Evolutionary conservation across 2,797 vertebrate genomes (phyloP).

Genomic region (Rhinoraja longicauda): DNA sequence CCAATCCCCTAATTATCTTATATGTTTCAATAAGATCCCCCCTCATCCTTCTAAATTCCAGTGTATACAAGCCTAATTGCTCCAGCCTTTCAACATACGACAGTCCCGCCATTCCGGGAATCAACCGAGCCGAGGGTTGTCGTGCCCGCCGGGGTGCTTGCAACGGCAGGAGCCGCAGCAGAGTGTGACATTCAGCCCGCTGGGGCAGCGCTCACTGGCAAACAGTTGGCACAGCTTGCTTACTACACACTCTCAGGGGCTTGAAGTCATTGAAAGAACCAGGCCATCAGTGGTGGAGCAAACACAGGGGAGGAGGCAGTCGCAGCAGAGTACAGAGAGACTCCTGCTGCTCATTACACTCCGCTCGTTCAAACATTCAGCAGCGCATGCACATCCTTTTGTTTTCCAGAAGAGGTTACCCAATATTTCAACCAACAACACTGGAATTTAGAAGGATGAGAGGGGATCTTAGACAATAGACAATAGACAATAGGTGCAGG

Average conservation of each 20-base stretch:
- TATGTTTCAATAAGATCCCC: too few species aligned
- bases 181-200: not conserved
- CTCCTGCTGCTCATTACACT: not conserved
- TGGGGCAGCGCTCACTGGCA: not conserved
- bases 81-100: too few species aligned
- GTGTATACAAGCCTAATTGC: too few species aligned
- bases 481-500: too few species aligned
- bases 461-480: too few species aligned
- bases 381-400: not conserved
- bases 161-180: not conserved
- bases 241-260: not conserved
- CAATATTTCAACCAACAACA: not conserved
- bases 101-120: too few species aligned
- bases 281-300: not conserved
- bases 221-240: not conserved
- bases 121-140: not conserved
- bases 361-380: not conserved
- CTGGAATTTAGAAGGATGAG: too few species aligned
- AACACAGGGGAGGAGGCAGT: not conserved
- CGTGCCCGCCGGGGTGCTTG: not conserved
- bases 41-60: too few species aligned
- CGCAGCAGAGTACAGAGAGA: not conserved
- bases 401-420: not conserved
- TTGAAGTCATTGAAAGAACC: not conserved
- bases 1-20: too few species aligned